Evolutionary conservation across 2,113 vertebrate genomes (phyloP), one percentile per base, ranked within the genome.

Genomic region (Barnardius zonarius): DNA sequence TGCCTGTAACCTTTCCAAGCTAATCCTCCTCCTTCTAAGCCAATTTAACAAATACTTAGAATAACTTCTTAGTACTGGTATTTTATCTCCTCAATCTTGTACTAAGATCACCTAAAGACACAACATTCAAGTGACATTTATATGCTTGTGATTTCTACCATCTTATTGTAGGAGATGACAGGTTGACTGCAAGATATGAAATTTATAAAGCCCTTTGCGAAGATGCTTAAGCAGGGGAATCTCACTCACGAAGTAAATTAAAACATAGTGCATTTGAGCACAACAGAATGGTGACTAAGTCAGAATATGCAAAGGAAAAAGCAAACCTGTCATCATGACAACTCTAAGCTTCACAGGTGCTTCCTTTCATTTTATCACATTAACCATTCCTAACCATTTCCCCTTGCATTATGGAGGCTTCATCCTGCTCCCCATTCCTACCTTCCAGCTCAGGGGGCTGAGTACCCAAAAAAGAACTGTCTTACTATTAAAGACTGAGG

Each of bases 101-200:
- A 74, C 54, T 94, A 39, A 55, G 52, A 79, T 79, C 80, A 81
- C 74, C 37, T 88, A 69, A 94, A 93, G 55, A 41, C 30, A 51
- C 31, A 13, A 10, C 6, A 12, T 78, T 64, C 92, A 77, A 85
- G 52, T 14, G 31, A 35, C 81, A 51, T 78, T 95, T 97, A 93
- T 92, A 70, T 89, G 93, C 77, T 84, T 77, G 77, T 70, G 67
- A 92, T 77, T 96, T 91, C 88, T 92, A 24, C 82, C 86, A 70
- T 85, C 24, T 76, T 79, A 83, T 85, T 49, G 67, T 59, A 64
- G 46, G 59, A 61, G 66, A 78, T 64, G 82, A 96, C 92, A 96
- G 86, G 86, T 78, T 80, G 80, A 96, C 92, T 86, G 70, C 89
- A 84, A 95, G 90, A 95, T 22, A 55, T 59, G 83, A 94, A 93